Percentiles rank a stretch among this genome's conserved stretches.
phyloP scores from a whole-genome alignment of 2,113 vertebrate genomes.

The Leptobrachium leishanense region DNA sequence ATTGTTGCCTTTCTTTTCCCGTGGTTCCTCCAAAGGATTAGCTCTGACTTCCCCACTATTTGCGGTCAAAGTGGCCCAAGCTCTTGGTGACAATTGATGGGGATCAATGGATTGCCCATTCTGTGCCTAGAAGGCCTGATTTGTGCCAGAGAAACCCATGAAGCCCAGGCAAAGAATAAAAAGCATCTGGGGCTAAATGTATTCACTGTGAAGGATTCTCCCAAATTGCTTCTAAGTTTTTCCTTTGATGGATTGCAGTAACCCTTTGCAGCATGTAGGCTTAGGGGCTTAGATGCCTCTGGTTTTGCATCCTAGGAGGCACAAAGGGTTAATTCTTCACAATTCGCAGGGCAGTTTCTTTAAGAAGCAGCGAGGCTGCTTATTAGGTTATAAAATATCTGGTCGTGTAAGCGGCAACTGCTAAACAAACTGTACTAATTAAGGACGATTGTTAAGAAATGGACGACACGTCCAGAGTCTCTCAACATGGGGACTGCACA shows the following conservation, averaged over 20 bases:
- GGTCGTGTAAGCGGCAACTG: not conserved
- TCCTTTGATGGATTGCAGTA: constrained; percentile 76
- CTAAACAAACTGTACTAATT: not conserved
- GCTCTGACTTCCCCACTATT: constrained; percentile 97
- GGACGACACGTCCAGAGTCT: too few species aligned
- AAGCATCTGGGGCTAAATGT: constrained; percentile 76
- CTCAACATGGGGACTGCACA: too few species aligned
- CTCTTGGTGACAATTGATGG: constrained; percentile 94
- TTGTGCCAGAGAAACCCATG: constrained; percentile 87
- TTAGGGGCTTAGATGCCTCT: constrained; percentile 46
- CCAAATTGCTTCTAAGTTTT: constrained; percentile 79
- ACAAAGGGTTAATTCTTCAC: constrained; percentile 57
- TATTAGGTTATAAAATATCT: not conserved
- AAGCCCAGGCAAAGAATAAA: constrained; percentile 80
- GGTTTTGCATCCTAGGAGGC: constrained; percentile 61
- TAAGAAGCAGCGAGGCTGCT: constrained; percentile 57
- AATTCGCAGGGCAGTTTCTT: constrained; percentile 58
- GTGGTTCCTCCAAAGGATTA: constrained; percentile 98
- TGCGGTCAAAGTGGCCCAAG: constrained; percentile 95
- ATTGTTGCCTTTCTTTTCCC: constrained; percentile 99
- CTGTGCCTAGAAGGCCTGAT: constrained; percentile 81
- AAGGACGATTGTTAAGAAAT: not conserved
- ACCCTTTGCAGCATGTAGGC: constrained; percentile 71
- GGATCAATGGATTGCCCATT: constrained; percentile 94
- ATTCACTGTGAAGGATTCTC: constrained; percentile 80